Conservation (phyloP, 2,797 vertebrate genomes). For the Hypotaenidia philippensis region DNA sequence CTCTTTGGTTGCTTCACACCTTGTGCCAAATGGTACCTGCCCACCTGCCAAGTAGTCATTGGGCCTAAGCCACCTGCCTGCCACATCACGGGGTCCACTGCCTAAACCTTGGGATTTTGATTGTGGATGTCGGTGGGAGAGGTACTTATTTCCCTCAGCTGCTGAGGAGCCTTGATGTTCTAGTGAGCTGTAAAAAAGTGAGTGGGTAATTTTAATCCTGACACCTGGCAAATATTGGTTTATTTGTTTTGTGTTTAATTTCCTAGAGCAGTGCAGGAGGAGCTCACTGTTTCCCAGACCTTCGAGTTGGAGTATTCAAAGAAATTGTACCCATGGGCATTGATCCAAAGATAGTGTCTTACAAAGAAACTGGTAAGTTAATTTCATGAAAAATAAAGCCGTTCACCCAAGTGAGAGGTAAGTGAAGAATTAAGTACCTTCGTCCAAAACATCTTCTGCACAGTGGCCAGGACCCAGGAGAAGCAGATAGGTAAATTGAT, state of each 20-base stretch:
- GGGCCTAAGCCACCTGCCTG: not conserved
- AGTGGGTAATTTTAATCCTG: not conserved
- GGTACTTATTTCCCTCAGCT: not conserved
- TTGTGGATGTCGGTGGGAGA: not conserved
- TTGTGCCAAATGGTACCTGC: not conserved
- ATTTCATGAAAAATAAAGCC: not conserved
- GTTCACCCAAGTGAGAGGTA: not conserved
- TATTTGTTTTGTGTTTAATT: slow-evolving; percentile 51
- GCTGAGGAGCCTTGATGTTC: not conserved
- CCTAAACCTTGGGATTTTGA: not conserved
- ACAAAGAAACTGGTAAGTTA: slow-evolving; percentile 88
- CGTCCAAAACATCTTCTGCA: not conserved
- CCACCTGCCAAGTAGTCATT: not conserved
- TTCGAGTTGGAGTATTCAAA: slow-evolving; percentile 91
- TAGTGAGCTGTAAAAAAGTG: not conserved
- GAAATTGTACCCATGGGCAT: slow-evolving; percentile 98
- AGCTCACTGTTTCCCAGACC: slow-evolving; percentile 89
- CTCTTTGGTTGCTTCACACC: not conserved
- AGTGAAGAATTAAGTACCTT: not conserved
- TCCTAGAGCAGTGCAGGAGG: slow-evolving; percentile 90
- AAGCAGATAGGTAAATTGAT: not conserved
- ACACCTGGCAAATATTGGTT: not conserved
- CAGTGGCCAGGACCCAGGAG: not conserved
- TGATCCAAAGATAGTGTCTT: slow-evolving; percentile 88
- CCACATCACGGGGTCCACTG: fast-evolving